These are phyloP conservation scores for Odocoileus virginianus DNA, from an alignment of 2,113 vertebrate genomes.

Conservation along the genomic window DNA sequence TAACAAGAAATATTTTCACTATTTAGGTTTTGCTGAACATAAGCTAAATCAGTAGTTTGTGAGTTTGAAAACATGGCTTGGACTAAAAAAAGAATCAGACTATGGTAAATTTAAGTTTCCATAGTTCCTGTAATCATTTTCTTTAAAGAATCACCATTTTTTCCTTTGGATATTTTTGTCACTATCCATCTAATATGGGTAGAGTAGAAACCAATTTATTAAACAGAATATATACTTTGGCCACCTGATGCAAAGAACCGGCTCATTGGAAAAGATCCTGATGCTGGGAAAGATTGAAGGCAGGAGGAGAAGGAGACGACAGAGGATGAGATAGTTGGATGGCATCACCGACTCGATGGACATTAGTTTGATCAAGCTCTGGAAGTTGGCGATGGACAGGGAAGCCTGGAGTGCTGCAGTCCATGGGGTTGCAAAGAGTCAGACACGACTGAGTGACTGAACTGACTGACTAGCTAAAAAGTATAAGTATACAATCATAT, in stretches of 20 bases:
- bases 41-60: neutral
- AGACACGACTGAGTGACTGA: fast-evolving
- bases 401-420: neutral
- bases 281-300: neutral
- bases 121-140: neutral
- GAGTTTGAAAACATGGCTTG: neutral
- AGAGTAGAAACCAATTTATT: neutral
- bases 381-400: neutral
- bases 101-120: neutral
- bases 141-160: neutral
- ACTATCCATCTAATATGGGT: neutral
- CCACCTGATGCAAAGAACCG: neutral
- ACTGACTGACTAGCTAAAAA: neutral
- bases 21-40: neutral
- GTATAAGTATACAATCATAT: neutral
- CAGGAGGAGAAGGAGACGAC: neutral
- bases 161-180: neutral
- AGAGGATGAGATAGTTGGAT: neutral
- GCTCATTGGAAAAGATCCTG: neutral
- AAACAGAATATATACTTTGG: neutral
- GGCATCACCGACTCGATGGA: neutral
- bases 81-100: neutral
- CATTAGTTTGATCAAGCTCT: neutral
- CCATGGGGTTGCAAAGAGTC: neutral
- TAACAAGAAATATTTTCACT: neutral